A percentile compares a stretch with the other conserved stretches of the same genome.
Conservation (phyloP, 2,113 vertebrate genomes). For the Pseudorectes ferrugineus region DNA sequence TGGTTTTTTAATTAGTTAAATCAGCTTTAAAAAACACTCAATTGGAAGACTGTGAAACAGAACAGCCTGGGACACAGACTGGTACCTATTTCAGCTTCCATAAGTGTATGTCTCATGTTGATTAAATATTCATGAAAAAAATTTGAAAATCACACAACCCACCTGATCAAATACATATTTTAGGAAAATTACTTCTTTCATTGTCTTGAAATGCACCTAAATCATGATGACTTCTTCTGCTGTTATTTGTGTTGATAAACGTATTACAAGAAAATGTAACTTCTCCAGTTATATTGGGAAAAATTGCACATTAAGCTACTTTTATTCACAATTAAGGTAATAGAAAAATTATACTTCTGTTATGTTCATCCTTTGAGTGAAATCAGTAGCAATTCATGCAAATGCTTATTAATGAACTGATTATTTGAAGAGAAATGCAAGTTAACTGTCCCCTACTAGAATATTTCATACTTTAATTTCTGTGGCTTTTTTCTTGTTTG, state of each 20-base stretch:
- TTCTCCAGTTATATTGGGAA: neutral
- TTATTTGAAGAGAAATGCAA: neutral
- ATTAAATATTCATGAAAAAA: constrained; percentile 45
- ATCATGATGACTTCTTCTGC: neutral
- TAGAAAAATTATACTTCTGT: neutral
- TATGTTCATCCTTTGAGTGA: neutral
- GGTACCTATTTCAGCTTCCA: constrained; percentile 11
- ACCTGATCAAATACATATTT: neutral
- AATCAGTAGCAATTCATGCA: neutral
- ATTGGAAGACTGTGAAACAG: neutral
- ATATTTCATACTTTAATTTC: neutral
- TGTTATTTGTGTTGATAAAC: neutral
- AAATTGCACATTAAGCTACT: neutral
- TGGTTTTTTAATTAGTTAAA: neutral
- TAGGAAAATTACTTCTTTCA: neutral
- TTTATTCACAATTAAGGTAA: neutral
- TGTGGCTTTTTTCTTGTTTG: neutral
- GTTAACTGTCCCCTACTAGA: neutral
- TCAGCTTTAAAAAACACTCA: neutral
- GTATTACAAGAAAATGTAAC: neutral
- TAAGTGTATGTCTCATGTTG: neutral
- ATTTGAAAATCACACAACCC: constrained; percentile 1
- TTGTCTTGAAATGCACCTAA: neutral
- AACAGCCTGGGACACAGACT: constrained; percentile 10
- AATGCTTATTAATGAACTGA: neutral